These are phyloP conservation scores for Laupala kohalensis DNA, from an alignment of 1,140 invertebrate genomes.

Conservation along the genomic window DNA sequence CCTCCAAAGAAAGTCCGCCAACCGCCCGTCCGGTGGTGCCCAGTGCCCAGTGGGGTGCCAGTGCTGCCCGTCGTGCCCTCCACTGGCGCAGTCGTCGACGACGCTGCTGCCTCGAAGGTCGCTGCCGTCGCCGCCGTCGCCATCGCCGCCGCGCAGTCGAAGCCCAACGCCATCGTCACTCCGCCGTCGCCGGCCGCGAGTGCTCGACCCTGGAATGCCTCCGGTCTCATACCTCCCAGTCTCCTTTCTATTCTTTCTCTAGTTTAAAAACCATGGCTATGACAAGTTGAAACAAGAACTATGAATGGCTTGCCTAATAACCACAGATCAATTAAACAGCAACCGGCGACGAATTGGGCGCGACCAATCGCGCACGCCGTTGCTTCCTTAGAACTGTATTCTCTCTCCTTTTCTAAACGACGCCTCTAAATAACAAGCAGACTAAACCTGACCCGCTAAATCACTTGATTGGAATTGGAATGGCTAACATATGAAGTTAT, in stretches of 20 bases:
- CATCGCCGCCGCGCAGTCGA: too few relatives aligned
- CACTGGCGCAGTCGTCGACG: too few relatives aligned
- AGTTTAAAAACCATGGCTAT: slow-evolving; percentile 12
- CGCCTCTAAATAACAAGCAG: slow-evolving; percentile 14
- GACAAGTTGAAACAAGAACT: slow-evolving; percentile 12
- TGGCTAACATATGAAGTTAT: slow-evolving; percentile 17
- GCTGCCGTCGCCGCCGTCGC: too few relatives aligned
- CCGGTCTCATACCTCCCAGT: not conserved
- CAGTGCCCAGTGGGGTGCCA: too few relatives aligned
- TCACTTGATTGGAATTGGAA: slow-evolving; percentile 16
- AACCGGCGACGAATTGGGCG: not conserved
- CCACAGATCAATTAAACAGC: slow-evolving; percentile 13
- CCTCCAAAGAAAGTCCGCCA: too few relatives aligned
- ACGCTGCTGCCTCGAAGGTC: too few relatives aligned
- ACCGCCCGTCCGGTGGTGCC: too few relatives aligned
- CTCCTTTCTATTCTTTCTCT: slow-evolving; percentile 15
- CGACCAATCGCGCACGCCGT: not conserved
- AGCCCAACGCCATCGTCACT: not conserved
- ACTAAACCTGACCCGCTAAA: slow-evolving; percentile 14
- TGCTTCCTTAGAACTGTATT: slow-evolving; percentile 3
- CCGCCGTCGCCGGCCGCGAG: not conserved
- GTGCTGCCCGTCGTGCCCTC: not conserved
- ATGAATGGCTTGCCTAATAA: slow-evolving; percentile 18
- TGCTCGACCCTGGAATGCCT: slow-evolving; percentile 2
- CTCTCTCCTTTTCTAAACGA: slow-evolving; percentile 7